Evolutionary conservation across 1,140 invertebrate genomes (phyloP).

Genomic region (Zaprionus davidi): DNA sequence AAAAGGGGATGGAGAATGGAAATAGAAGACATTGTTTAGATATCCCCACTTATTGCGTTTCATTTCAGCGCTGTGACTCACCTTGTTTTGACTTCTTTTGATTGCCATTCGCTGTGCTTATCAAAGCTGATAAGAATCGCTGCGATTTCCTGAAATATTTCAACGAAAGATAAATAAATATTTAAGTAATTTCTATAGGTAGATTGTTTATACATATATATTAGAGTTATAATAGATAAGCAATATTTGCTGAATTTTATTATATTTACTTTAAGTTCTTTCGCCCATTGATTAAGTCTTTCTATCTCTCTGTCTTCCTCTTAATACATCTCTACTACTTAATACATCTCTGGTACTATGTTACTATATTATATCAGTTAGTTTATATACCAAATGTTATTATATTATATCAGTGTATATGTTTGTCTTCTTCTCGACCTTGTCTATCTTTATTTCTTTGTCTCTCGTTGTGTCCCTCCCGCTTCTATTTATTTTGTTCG

Average conservation of each 20-base stretch:
- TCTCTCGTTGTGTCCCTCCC: neutral
- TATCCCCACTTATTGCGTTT: constrained; percentile 10
- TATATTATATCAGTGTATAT: neutral
- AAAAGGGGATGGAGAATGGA: too few relatives aligned
- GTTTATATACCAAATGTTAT: neutral
- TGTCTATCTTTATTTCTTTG: neutral
- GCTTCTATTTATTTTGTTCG: constrained; percentile 9
- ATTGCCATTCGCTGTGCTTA: constrained; percentile 97
- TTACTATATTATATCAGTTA: neutral
- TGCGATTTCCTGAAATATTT: constrained; percentile 96
- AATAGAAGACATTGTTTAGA: neutral
- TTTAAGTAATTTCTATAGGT: neutral
- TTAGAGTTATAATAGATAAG: neutral
- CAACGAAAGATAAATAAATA: constrained; percentile 29
- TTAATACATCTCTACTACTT: too few relatives aligned
- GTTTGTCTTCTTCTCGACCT: neutral
- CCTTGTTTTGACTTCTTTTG: constrained; percentile 98
- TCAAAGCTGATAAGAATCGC: constrained; percentile 98
- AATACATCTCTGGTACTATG: too few relatives aligned
- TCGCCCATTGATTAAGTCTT: neutral
- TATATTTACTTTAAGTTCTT: neutral
- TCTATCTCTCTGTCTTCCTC: neutral
- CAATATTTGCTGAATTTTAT: neutral
- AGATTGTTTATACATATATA: neutral
- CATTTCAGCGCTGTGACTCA: constrained; percentile 84